These are phyloP conservation scores for Carabus problematicus DNA, from an alignment of 2,888 invertebrate genomes.

Conservation along the genomic window DNA sequence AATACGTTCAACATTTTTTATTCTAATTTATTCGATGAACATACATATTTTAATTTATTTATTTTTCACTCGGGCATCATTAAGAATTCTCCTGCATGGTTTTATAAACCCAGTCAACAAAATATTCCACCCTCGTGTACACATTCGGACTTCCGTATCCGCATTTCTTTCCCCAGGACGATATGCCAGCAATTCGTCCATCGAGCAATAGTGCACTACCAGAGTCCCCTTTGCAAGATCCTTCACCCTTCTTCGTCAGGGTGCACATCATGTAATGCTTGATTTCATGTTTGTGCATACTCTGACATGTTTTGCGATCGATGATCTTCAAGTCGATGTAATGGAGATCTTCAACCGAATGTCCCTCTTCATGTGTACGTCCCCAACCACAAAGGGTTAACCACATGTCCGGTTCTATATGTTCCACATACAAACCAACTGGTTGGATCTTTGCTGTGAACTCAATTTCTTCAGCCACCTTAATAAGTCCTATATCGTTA, in stretches of 20 bases:
- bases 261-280: constrained; percentile 66
- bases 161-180: constrained; percentile 65
- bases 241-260: constrained; percentile 65
- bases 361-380: constrained; percentile 18
- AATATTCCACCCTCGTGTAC: constrained; percentile 61
- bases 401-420: constrained; percentile 8
- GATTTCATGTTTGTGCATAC: constrained; percentile 49
- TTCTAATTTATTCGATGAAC: not conserved
- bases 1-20: constrained; percentile 10
- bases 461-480: constrained; percentile 10
- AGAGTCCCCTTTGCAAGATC: constrained; percentile 65
- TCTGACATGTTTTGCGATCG: constrained; percentile 12
- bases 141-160: constrained; percentile 65
- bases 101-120: constrained; percentile 59
- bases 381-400: constrained; percentile 26
- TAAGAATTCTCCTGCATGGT: constrained; percentile 12
- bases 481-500: constrained; percentile 27
- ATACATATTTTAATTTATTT: not conserved
- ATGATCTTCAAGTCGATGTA: constrained; percentile 20
- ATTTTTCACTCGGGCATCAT: too few species aligned
- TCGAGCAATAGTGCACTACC: constrained; percentile 61
- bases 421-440: not conserved
- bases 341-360: constrained; percentile 31
- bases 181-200: constrained; percentile 59
- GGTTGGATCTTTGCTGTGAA: constrained; percentile 27